Conservation (phyloP, 2,888 invertebrate species). For the Mimumesa dahlbomi region DNA sequence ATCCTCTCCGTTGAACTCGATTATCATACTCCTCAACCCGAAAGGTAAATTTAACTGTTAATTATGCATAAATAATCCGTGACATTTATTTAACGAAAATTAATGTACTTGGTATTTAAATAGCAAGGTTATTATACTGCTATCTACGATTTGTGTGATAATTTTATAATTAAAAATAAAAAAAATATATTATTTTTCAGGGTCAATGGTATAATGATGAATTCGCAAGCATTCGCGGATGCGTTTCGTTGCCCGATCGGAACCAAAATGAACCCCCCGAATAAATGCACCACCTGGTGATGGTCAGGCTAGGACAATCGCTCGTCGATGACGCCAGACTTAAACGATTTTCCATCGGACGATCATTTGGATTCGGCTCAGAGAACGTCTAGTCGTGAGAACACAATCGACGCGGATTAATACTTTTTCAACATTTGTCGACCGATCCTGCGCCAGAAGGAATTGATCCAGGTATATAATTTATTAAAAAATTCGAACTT, state of each 20-base stretch:
- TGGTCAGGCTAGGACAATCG: constrained; percentile 36
- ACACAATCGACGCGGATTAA: constrained; percentile 13
- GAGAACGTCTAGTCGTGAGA: constrained; percentile 34
- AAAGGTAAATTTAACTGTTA: too few relatives aligned
- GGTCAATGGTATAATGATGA: constrained; percentile 82
- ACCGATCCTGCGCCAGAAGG: constrained; percentile 45
- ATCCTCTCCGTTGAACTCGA: constrained; percentile 81
- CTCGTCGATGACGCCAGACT: constrained; percentile 35
- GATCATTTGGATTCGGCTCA: constrained; percentile 59
- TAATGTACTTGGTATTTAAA: neutral
- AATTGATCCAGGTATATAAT: constrained; percentile 45
- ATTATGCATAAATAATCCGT: too few relatives aligned
- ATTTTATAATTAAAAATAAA: neutral
- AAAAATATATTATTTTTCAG: constrained; percentile 61
- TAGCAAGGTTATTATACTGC: too few relatives aligned
- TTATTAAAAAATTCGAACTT: neutral
- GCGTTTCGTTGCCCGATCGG: constrained; percentile 80
- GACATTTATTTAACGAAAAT: neutral
- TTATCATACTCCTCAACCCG: constrained; percentile 81
- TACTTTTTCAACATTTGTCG: constrained; percentile 39
- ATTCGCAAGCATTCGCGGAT: constrained; percentile 80
- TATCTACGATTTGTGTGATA: neutral
- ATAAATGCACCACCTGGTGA: constrained; percentile 81
- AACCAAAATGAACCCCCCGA: constrained; percentile 80
- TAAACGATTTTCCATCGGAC: constrained; percentile 40